Evolutionary conservation across 2,888 invertebrate genomes (phyloP).

Genomic region (Cosmopolites sordidus): DNA sequence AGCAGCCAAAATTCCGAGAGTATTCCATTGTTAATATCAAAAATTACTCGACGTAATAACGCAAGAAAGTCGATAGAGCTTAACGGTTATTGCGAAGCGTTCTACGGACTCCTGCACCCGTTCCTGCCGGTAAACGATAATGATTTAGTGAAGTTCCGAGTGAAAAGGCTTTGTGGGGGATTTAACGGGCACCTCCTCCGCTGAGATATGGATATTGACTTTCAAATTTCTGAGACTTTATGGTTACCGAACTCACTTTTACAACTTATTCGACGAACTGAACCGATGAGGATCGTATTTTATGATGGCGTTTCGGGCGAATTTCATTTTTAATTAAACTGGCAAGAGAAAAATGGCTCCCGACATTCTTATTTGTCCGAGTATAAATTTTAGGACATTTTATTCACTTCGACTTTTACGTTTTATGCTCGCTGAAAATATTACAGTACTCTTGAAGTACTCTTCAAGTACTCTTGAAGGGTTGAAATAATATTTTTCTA

Average conservation of each 20-base stretch:
- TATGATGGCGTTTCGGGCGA: neutral
- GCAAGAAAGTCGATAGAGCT: constrained; percentile 10
- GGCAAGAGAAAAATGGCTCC: neutral
- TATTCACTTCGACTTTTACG: no score
- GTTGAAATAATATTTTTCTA: no score
- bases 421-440: no score
- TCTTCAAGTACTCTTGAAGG: no score
- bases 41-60: constrained; percentile 8
- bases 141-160: constrained; percentile 15
- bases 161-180: constrained; percentile 13
- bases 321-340: neutral
- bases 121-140: constrained; percentile 11
- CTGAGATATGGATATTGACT: constrained; percentile 1
- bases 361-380: no score
- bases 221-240: constrained; percentile 1
- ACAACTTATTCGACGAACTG: constrained; percentile 2
- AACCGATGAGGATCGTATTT: neutral
- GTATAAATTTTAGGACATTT: no score
- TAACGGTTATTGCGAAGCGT: constrained; percentile 7
- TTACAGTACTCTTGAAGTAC: no score
- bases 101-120: constrained; percentile 5
- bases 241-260: constrained; percentile 2
- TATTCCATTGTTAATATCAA: constrained; percentile 5
- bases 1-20: neutral
- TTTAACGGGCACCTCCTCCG: constrained; percentile 10